phyloP scores from a whole-genome alignment of 2,113 vertebrate genomes.

The Microtus oregoni region DNA sequence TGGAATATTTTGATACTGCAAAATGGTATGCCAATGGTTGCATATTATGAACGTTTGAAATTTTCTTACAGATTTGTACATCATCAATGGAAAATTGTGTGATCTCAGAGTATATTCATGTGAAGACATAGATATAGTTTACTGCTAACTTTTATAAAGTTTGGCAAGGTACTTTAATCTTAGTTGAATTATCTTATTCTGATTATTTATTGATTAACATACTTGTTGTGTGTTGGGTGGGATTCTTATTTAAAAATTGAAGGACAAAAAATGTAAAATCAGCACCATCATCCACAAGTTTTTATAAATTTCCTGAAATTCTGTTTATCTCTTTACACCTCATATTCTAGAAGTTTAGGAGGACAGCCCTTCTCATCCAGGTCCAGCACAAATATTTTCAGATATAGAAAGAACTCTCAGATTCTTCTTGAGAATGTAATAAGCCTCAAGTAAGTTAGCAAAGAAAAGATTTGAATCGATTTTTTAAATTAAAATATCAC shows the following conservation, averaged over 20 bases:
- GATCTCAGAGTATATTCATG: not conserved
- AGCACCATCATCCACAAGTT: accelerated
- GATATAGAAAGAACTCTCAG: not conserved
- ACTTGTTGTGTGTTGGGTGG: not conserved
- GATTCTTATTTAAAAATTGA: not conserved
- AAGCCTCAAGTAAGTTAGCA: not conserved
- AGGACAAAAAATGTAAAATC: not conserved
- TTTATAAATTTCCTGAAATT: not conserved
- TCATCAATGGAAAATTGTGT: not conserved
- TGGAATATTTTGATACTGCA: not conserved
- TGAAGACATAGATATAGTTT: not conserved
- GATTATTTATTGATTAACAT: no score
- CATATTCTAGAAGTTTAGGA: not conserved
- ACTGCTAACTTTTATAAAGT: no score
- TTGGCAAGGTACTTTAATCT: not conserved
- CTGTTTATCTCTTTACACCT: not conserved
- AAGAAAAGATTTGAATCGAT: not conserved
- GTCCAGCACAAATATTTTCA: not conserved
- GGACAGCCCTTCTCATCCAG: not conserved
- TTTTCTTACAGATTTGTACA: not conserved
- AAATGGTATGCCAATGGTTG: no score
- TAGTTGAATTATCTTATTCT: not conserved
- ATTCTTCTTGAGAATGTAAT: not conserved
- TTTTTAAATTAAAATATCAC: not conserved
- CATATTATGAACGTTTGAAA: not conserved